A percentile compares a stretch with the other conserved stretches of the same genome.
phyloP scores from a whole-genome alignment of 2,113 vertebrate genomes.

The Corythaixoides concolor region DNA sequence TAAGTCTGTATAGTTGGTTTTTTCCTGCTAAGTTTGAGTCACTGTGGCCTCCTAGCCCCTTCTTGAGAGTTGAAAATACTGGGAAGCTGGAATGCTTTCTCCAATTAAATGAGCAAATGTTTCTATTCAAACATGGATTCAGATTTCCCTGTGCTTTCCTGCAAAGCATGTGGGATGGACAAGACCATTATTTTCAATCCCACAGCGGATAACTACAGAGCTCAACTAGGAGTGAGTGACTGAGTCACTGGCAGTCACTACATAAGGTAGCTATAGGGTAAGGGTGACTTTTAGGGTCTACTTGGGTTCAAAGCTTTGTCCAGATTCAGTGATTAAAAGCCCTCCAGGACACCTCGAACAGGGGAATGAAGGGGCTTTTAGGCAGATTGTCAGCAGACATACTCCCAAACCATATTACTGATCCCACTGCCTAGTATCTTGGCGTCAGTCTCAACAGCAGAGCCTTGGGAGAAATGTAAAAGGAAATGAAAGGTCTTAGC shows the following conservation, averaged over 20 bases:
- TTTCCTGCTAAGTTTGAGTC: slow-evolving; percentile 33
- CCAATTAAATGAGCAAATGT: neutral
- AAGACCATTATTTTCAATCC: neutral
- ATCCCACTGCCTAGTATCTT: neutral
- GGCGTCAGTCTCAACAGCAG: rapidly evolving
- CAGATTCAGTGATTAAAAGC: neutral
- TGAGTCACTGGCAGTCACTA: neutral
- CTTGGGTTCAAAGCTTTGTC: neutral
- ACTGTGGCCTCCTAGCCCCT: neutral
- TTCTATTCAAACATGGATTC: neutral
- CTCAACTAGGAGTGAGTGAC: rapidly evolving
- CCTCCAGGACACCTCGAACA: neutral
- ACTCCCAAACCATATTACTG: neutral
- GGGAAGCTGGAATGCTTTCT: neutral
- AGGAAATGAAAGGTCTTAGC: neutral
- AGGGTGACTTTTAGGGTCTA: neutral
- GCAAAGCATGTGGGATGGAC: neutral
- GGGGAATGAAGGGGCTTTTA: neutral
- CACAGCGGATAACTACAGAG: neutral
- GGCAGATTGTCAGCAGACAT: neutral
- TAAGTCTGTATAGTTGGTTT: neutral
- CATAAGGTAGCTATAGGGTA: neutral
- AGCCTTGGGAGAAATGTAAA: neutral
- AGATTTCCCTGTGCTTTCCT: neutral
- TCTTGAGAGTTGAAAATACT: neutral